Conservation (phyloP, 2,113 vertebrate species). For the Podiceps cristatus region DNA sequence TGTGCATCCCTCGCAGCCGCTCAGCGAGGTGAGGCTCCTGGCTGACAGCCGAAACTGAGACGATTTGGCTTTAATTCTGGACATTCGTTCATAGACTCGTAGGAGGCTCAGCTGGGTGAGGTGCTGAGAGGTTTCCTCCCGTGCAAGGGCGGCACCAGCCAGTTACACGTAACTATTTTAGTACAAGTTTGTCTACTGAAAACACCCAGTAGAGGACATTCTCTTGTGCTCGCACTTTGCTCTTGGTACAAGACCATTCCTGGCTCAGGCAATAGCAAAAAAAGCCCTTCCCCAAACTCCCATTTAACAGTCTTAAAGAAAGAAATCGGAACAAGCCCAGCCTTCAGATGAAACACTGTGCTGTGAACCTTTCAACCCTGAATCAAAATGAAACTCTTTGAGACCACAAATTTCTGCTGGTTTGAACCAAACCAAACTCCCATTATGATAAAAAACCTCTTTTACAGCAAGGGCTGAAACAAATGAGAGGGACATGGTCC, state of each 20-base stretch:
- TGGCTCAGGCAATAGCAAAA: not conserved
- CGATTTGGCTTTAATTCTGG: not conserved
- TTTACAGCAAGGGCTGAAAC: not conserved
- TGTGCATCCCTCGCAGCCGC: not conserved
- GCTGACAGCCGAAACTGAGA: not conserved
- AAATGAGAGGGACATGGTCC: not conserved
- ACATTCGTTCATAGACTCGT: not conserved
- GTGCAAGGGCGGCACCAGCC: not conserved
- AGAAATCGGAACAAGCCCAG: not conserved
- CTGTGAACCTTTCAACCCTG: not conserved
- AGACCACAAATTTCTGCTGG: not conserved
- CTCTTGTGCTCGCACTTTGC: not conserved
- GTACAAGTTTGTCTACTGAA: not conserved
- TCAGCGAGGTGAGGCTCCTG: not conserved
- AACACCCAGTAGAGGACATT: not conserved
- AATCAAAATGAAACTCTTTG: not conserved
- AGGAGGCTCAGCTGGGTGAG: slow-evolving; percentile 9
- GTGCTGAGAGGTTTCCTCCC: not conserved
- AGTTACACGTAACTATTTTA: not conserved
- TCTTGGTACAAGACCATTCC: not conserved
- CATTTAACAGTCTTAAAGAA: not conserved
- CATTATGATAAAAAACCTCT: not conserved
- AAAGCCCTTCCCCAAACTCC: not conserved
- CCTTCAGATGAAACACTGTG: not conserved
- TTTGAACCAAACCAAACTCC: not conserved